Base-by-base conservation (phyloP, 1,140 invertebrate genomes). In the Euborellia annulipes region DNA sequence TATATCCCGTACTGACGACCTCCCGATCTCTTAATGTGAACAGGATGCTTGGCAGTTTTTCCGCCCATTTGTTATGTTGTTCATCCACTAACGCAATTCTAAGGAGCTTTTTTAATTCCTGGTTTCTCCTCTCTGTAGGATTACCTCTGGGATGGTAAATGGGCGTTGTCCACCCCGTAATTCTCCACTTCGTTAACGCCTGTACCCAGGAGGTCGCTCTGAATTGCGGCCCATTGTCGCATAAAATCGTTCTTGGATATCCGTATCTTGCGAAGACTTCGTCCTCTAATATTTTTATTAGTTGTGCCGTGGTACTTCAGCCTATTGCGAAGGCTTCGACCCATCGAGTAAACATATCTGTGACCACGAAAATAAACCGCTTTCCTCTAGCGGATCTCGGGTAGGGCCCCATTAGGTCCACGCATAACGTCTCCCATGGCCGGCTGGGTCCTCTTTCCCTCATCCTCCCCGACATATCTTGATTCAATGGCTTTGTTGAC, bases 71-170 rank as follows among this genome's bases (percentile, higher is more conserved):
- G n/a, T n/a, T n/a, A n/a, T n/a, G n/a, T n/a, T n/a, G n/a, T n/a
- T n/a, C n/a, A n/a, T n/a, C n/a, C n/a, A n/a, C n/a, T n/a, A n/a
- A n/a, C n/a, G n/a, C n/a, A n/a, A n/a, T n/a, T n/a, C n/a, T n/a
- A n/a, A n/a, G n/a, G n/a, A n/a, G n/a, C n/a, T 55, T 55, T 21
- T 56, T 56, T 3, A 57, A 27, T 11, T 52, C 47, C 36, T 54
- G 48, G 30, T 60, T 60, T n/a, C 54, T 27, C 11, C 55, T 22
- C 46, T 59, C 58, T 2, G 52, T 53, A 6, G 52, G 52, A 46
- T 59, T 61, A 0, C 52, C 53, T 17, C 47, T 43, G 3, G 58
- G 57, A 42, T 59, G 56, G 41, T 60, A 61, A 1, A 39, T 39
- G 3, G 54, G 37, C 0, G 52, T 59, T n/a, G 52, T 55, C 48